Evolutionary conservation across 1,140 invertebrate species (phyloP), one percentile per base, ranked within the genome.

Genomic region (Aricia agestis): DNA sequence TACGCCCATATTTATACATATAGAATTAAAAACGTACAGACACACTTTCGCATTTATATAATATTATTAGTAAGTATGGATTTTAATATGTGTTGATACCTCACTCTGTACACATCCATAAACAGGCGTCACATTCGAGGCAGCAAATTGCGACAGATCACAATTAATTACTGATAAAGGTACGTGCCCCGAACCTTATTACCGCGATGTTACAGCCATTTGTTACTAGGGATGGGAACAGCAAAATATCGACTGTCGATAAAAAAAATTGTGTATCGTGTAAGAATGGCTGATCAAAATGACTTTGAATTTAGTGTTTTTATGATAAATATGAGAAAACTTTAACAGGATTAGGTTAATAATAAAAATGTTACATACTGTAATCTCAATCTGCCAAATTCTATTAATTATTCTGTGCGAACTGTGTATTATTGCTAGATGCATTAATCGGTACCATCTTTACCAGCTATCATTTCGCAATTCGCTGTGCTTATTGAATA

Each of bases 171-270:
- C 3, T 25, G 3, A 75, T 74, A 76, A 74, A 68, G 74, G 70
- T 72, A 75, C 70, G 69, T 69, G 61, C 76, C 76, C 74, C 73
- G 69, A 57, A 19, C 67, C 66, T 75, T 78, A 82, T 83, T 80
- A 76, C 73, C 76, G 59, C 70, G 74, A 52, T 52, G 76, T 78
- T 82, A 78, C 74, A 76, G 76, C 77, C 73, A 80, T 77, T 72
- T 63, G 2, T 17, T 11, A 18, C n/a, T 63, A 63, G 59, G 9
- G 59, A 63, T 63, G 19, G 18, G 59, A 61, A 61, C 2, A 45
- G 4, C 1, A 13, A 15, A 52, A 10, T 52, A 52, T 52, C 45
- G 45, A 13, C 11, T 52, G 13, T 52, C 45, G 45, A 52, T 52
- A 9, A 36, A 59, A 69, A 59, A 52, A 52, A 52, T 1, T 52